Base-by-base conservation (phyloP, 1,140 invertebrate species). In the Lordiphosa stackelbergi region DNA sequence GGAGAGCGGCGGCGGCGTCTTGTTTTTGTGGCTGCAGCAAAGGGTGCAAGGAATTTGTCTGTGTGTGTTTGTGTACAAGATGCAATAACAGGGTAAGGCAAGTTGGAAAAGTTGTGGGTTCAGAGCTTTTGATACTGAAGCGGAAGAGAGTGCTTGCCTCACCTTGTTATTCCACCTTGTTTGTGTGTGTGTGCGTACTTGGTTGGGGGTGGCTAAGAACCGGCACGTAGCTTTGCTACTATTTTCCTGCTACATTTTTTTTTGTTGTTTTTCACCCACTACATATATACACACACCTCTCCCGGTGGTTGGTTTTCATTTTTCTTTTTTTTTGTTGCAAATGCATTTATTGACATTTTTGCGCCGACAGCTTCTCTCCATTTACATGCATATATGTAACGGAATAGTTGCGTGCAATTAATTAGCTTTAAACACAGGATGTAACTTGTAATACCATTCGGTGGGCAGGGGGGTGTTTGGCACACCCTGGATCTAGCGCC, bases 271-370 rank as follows among this genome's bases (percentile, higher is more conserved):
- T 43, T 54, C 36, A 59, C 42, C 45, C 37, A 36, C 45, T 54
- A 40, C 24, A 53, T 40, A 54, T 59, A 52, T 58, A 61, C 16
- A 53, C 42, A 53, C 51, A 38, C 1, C 53, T 42, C 64, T 78
- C 70, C 74, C 73, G 75, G 75, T 81, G 77, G 75, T 79, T 66
- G 71, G 13, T 69, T 68, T 78, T 74, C 53, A 37, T 47, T 71
- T 66, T 55, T 53, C 11, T 53, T 73, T 58, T 59, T 73, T 68
- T 46, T 52, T 41, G 53, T 61, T 57, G 22, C 46, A 53, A 69
- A 68, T 78, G 75, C 68, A 81, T 83, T 83, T 81, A 81, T 81
- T 81, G 75, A 81, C 75, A 81, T 81, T 79, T 78, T 78, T 57
- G 13, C 38, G 22, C 4, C 22, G 22, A 24, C 22, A 24, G 40